A percentile compares a stretch with the other conserved stretches of the same genome.
Evolutionary conservation across 2,888 invertebrate species (phyloP).

Genomic region (Drosophila pseudotalamancana): DNA sequence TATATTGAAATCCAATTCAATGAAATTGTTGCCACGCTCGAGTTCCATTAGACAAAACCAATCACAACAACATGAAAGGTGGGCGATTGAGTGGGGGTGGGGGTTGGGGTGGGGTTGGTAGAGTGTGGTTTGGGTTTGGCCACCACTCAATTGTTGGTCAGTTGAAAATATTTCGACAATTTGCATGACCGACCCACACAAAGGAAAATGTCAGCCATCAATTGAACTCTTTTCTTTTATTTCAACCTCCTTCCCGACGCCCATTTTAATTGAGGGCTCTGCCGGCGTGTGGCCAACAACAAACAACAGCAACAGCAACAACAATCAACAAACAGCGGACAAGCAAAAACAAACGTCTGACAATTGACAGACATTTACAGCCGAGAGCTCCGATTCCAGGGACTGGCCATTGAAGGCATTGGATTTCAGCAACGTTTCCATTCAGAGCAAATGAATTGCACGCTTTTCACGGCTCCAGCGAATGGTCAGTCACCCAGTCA

Average conservation of each 20-base stretch:
- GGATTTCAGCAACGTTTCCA: conserved; percentile 55
- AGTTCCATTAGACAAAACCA: conserved; percentile 83
- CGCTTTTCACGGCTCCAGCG: conserved; percentile 30
- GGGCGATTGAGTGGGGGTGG: conserved; percentile 14
- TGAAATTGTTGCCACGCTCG: conserved; percentile 78
- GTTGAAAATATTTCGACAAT: conserved; percentile 80
- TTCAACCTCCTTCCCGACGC: conserved; percentile 42
- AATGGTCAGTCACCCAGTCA: conserved; percentile 21
- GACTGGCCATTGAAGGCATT: conserved; percentile 42
- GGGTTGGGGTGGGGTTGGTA: background rate
- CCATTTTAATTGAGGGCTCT: conserved; percentile 77
- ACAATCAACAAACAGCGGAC: conserved; percentile 44
- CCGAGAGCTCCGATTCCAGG: conserved; percentile 18
- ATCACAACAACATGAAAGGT: conserved; percentile 71
- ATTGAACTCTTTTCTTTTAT: conserved; percentile 77
- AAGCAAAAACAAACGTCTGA: conserved; percentile 47
- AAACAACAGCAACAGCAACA: conserved; percentile 50
- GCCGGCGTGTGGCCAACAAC: conserved; percentile 65
- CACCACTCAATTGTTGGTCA: conserved; percentile 75
- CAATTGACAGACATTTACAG: conserved; percentile 62
- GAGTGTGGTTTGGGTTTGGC: background rate
- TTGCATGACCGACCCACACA: conserved; percentile 67
- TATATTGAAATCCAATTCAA: conserved; percentile 82
- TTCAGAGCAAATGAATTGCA: conserved; percentile 56
- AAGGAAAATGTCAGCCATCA: conserved; percentile 77